Conservation (phyloP, 2,888 invertebrate species). For the Acleris sparsana region DNA sequence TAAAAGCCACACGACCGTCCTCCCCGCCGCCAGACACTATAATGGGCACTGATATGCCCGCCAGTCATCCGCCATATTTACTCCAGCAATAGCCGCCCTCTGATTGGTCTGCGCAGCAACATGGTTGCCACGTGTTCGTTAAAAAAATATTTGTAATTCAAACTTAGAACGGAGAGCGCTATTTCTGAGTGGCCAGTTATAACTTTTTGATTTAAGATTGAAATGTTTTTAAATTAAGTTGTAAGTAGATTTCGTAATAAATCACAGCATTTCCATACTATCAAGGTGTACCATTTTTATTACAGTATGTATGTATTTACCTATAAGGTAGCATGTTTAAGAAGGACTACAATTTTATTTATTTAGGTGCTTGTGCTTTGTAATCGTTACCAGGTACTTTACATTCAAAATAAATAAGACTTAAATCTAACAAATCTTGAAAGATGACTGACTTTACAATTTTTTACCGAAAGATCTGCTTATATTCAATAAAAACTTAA, state of each 20-base stretch:
- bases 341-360: too few species aligned
- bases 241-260: too few species aligned
- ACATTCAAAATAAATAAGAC: too few species aligned
- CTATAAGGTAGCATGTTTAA: too few species aligned
- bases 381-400: too few species aligned
- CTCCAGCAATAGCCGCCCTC: constrained; percentile 51
- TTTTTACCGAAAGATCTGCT: background rate
- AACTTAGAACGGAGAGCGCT: constrained; percentile 43
- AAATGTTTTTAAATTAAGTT: too few species aligned
- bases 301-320: too few species aligned
- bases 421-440: too few species aligned
- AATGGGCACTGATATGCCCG: constrained; percentile 64
- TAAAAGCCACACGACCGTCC: constrained; percentile 42
- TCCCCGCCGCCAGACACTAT: constrained; percentile 56
- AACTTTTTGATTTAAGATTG: constrained; percentile 16
- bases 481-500: too few species aligned
- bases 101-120: constrained; percentile 70
- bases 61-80: constrained; percentile 72
- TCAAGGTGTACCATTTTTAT: too few species aligned
- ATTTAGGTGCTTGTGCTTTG: too few species aligned
- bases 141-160: constrained; percentile 50
- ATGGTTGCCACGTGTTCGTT: constrained; percentile 66
- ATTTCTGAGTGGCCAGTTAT: constrained; percentile 38
- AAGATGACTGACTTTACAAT: background rate
- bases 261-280: too few species aligned